Conservation (phyloP, 2,888 invertebrate genomes). For the Lordiphosa fenestrarum region DNA sequence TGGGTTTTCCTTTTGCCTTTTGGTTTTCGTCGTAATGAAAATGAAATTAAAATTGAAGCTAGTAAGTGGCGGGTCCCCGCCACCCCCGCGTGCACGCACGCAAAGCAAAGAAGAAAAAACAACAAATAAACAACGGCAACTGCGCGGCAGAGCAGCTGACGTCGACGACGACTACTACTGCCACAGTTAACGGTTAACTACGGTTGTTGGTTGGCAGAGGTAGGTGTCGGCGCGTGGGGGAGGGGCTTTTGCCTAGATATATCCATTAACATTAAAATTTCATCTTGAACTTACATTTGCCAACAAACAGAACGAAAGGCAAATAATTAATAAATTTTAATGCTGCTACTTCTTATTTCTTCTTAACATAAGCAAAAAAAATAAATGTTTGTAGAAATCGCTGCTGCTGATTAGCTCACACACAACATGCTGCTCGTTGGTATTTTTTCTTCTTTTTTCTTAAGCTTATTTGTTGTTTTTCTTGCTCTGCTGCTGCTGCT, state of each 20-base stretch:
- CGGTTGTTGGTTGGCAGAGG: constrained; percentile 4
- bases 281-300: constrained; percentile 3
- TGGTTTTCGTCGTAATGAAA: constrained; percentile 18
- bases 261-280: too few species aligned
- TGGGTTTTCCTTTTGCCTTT: too few species aligned
- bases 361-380: constrained; percentile 11
- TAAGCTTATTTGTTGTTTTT: constrained; percentile 4
- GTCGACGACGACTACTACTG: constrained; percentile 20
- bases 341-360: constrained; percentile 17
- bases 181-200: constrained; percentile 31
- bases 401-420: constrained; percentile 56
- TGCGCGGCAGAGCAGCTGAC: constrained; percentile 14
- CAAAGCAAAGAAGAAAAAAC: constrained; percentile 5
- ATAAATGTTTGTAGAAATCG: constrained; percentile 38
- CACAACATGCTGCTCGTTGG: constrained; percentile 50
- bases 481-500: constrained; percentile 12
- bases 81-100: background rate
- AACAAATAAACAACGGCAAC: constrained; percentile 30
- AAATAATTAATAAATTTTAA: constrained; percentile 16
- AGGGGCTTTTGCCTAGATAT: too few species aligned
- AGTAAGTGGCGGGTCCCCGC: constrained; percentile 1
- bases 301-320: constrained; percentile 2
- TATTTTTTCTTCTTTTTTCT: constrained; percentile 7
- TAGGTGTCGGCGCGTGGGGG: background rate
- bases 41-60: constrained; percentile 15